Evolutionary conservation across 2,113 vertebrate genomes (phyloP), one percentile per base, ranked within the genome.

Genomic region (Glareola pratincola): DNA sequence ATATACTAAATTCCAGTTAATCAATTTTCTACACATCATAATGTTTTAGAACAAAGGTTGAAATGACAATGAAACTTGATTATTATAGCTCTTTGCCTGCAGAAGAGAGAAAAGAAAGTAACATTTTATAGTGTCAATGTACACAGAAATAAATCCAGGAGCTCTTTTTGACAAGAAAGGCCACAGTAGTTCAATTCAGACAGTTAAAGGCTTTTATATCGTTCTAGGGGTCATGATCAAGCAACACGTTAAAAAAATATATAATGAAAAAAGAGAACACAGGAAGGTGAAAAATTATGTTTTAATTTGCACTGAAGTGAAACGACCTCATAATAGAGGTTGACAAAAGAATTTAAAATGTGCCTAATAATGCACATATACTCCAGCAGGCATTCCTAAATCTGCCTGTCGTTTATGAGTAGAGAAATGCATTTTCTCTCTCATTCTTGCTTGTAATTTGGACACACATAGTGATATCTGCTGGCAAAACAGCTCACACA

Each of bases 21-120:
- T 96, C 94, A 90, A 94, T 97, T 97, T 96, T 97, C 95, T 95
- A 91, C 89, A 95, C 81, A 97, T 95, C 95, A 82, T 95, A 96
- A 97, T 72, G 83, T 68, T 95, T 94, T 80, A 91, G 75, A 92
- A 95, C 76, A 96, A 87, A 96, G 82, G 94, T 79, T 90, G 78
- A 92, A 92, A 94, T 85, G 68, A 97, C 95, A 97, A 85, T 66
- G 91, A 85, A 96, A 92, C 69, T 69, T 93, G 82, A 87, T 91
- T 95, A 94, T 93, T 95, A 92, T 59, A 93, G 89, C n/a, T 90
- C 84, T 72, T 81, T 90, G 51, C 53, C 36, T 79, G 43, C 21
- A 83, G 89, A 96, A 91, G 32, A 97, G 66, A 93, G 85, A 83
- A 93, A 92, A 73, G 14, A 93, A 96, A 93, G 64, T 68, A 86